Percentiles rank a stretch among this genome's conserved stretches.
Evolutionary conservation across 2,113 vertebrate species (phyloP).

Genomic region (Murina feae): DNA sequence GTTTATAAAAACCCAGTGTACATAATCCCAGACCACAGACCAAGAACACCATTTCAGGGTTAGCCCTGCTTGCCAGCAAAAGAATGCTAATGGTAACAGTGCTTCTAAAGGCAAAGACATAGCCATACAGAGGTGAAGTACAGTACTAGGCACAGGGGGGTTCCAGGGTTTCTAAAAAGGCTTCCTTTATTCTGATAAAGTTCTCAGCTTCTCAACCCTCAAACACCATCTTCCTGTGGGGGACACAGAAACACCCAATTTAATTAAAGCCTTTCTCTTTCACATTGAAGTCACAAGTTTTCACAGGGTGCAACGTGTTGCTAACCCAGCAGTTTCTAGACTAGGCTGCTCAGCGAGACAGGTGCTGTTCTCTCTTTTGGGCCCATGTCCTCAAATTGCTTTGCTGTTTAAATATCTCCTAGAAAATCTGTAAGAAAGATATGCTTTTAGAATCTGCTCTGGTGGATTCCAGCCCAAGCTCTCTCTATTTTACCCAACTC

Average conservation of each 20-base stretch:
- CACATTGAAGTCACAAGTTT: slow-evolving; percentile 67
- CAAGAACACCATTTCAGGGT: slow-evolving; percentile 10
- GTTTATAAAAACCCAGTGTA: background rate
- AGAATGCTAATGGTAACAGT: background rate
- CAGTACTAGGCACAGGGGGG: background rate
- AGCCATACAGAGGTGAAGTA: background rate
- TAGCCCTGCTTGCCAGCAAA: background rate
- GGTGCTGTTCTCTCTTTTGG: slow-evolving; percentile 57
- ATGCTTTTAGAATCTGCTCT: background rate
- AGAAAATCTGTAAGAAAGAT: background rate
- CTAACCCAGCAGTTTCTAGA: slow-evolving; percentile 62
- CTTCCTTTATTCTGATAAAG: slow-evolving; percentile 16
- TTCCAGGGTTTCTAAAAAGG: slow-evolving; percentile 47
- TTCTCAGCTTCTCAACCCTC: background rate
- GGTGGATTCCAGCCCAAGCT: background rate
- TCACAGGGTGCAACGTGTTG: slow-evolving; percentile 63
- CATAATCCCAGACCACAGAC: background rate
- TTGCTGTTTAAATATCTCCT: slow-evolving; percentile 8
- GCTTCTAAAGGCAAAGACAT: background rate
- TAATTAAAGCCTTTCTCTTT: slow-evolving; percentile 67
- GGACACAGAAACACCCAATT: slow-evolving; percentile 58
- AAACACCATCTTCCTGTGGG: background rate
- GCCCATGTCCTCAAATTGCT: slow-evolving; percentile 59
- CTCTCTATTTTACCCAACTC: background rate
- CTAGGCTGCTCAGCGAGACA: slow-evolving; percentile 36